Percentiles rank a stretch among this genome's conserved stretches.
phyloP scores from a whole-genome alignment of 2,888 invertebrate species.

The Sarcophaga variegata region DNA sequence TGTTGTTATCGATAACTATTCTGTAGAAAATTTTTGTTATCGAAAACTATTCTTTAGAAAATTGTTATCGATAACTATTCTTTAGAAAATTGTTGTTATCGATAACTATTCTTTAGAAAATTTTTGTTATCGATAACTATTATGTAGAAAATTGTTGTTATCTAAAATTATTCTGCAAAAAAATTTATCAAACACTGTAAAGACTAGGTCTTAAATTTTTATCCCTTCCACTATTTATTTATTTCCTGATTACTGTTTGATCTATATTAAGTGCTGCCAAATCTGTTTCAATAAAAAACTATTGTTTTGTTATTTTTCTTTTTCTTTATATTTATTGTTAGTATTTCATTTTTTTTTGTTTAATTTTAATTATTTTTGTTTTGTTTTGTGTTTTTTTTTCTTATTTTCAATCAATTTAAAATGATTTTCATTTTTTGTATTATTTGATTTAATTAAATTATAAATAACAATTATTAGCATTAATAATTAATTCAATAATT shows the following conservation, averaged over 20 bases:
- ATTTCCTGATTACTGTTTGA: not conserved
- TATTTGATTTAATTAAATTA: conserved; percentile 72
- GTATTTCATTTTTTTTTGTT: conserved; percentile 71
- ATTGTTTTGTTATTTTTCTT: not conserved
- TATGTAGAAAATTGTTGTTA: too few relatives aligned
- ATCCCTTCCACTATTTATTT: not conserved
- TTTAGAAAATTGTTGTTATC: too few relatives aligned
- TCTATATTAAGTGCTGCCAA: conserved; percentile 3
- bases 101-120: too few relatives aligned
- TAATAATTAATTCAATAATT: conserved; percentile 67
- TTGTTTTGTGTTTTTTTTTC: conserved; percentile 39
- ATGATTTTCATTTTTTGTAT: conserved; percentile 66
- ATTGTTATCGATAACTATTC: too few relatives aligned
- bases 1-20: too few relatives aligned
- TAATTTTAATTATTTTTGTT: conserved; percentile 71
- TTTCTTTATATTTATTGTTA: conserved; percentile 52
- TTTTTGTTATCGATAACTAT: too few relatives aligned
- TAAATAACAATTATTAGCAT: conserved; percentile 76
- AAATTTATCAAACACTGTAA: too few relatives aligned
- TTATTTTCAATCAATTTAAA: conserved; percentile 45
- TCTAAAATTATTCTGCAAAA: too few relatives aligned
- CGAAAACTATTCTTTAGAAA: too few relatives aligned
- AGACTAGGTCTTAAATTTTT: too few relatives aligned
- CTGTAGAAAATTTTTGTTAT: too few relatives aligned
- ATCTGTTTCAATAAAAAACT: conserved; percentile 17